These are phyloP conservation scores for Enteromius mattozi DNA, from an alignment of 2,797 vertebrate species.

Conservation along the genomic window DNA sequence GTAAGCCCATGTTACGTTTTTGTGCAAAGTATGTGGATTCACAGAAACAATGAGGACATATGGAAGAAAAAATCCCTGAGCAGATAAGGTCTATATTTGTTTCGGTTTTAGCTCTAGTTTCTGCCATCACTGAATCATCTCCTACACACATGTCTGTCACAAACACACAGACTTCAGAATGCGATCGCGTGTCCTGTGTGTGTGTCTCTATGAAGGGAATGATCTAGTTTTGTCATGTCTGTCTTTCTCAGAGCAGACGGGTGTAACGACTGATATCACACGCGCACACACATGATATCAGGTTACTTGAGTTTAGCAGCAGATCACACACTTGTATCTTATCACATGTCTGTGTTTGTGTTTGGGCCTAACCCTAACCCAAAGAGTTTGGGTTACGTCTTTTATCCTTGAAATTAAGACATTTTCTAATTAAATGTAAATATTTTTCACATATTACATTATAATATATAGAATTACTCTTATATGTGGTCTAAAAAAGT, in stretches of 20 bases:
- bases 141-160: neutral
- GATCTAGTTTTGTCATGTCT: neutral
- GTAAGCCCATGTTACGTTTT: neutral
- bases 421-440: neutral
- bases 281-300: neutral
- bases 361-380: neutral
- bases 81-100: neutral
- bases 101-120: neutral
- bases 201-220: neutral
- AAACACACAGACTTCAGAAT: neutral
- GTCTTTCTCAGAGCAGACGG: neutral
- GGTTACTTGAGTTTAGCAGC: neutral
- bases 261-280: neutral
- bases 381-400: neutral
- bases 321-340: constrained; percentile 6
- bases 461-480: neutral
- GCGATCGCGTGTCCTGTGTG: neutral
- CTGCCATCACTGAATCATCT: neutral
- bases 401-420: neutral
- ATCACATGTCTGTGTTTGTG: neutral
- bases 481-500: neutral
- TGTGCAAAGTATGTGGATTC: neutral
- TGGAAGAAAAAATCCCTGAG: neutral
- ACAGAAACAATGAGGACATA: neutral
- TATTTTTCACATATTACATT: neutral